phyloP scores from a whole-genome alignment of 2,888 invertebrate genomes.

The Elegia similella region DNA sequence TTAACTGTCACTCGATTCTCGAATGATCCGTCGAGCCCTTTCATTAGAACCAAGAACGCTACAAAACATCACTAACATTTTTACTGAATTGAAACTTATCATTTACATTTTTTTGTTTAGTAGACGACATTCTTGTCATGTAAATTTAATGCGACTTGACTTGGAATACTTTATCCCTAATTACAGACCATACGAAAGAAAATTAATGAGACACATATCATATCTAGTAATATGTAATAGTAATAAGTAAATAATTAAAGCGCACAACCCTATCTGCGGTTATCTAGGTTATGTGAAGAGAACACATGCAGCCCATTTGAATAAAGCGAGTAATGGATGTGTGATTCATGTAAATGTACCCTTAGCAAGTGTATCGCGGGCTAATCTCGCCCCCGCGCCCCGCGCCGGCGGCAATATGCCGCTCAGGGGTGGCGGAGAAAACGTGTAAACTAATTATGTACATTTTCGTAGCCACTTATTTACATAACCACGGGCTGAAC shows the following conservation, averaged over 20 bases:
- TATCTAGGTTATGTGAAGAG: conserved; percentile 69
- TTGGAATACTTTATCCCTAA: conserved; percentile 17
- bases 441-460: conserved; percentile 82
- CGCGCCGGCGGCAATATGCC: conserved; percentile 58
- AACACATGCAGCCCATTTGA: conserved; percentile 69
- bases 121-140: background rate
- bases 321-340: conserved; percentile 68
- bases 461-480: conserved; percentile 81
- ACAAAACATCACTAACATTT: background rate
- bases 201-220: conserved; percentile 12
- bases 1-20: conserved; percentile 55
- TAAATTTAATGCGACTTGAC: background rate
- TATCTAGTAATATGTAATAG: conserved; percentile 17
- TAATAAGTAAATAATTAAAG: conserved; percentile 57
- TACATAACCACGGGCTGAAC: conserved; percentile 78
- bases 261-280: conserved; percentile 59
- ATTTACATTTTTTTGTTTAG: background rate
- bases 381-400: conserved; percentile 55
- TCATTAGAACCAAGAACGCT: conserved; percentile 35
- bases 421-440: conserved; percentile 62
- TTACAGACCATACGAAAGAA: conserved; percentile 15
- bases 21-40: conserved; percentile 41
- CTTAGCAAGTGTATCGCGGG: conserved; percentile 73
- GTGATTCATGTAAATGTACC: conserved; percentile 79
- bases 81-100: conserved; percentile 5